These are phyloP conservation scores for Garrulus glandarius DNA, from an alignment of 2,797 vertebrate genomes.

Conservation along the genomic window DNA sequence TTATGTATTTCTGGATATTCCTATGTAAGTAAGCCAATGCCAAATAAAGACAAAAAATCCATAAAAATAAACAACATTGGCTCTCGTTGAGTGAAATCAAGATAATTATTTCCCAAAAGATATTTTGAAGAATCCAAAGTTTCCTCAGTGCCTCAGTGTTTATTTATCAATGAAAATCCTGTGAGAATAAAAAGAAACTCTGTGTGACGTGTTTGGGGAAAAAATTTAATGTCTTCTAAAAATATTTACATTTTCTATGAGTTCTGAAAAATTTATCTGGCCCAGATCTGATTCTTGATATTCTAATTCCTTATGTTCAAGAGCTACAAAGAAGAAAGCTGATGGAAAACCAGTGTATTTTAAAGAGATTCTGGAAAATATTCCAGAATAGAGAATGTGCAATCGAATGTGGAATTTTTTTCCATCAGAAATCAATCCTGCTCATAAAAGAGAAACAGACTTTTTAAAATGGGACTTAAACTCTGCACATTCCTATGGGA, in stretches of 20 bases:
- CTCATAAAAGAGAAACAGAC: accelerated
- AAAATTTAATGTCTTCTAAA: background rate
- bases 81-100: background rate
- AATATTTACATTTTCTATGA: background rate
- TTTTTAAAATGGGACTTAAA: background rate
- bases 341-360: background rate
- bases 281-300: background rate
- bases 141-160: background rate
- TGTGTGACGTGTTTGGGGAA: background rate
- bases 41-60: background rate
- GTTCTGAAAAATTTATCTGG: background rate
- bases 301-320: background rate
- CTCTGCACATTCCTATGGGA: no score
- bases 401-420: background rate
- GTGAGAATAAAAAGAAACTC: background rate
- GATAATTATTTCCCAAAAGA: background rate
- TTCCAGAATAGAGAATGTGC: background rate
- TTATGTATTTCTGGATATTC: background rate
- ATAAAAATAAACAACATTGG: background rate
- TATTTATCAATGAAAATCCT: background rate
- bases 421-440: background rate
- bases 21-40: background rate
- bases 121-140: background rate
- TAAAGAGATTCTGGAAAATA: background rate
- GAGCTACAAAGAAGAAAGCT: background rate